Evolutionary conservation across 2,888 invertebrate genomes (phyloP).

Genomic region (Harpagoxenus sublaevis): DNA sequence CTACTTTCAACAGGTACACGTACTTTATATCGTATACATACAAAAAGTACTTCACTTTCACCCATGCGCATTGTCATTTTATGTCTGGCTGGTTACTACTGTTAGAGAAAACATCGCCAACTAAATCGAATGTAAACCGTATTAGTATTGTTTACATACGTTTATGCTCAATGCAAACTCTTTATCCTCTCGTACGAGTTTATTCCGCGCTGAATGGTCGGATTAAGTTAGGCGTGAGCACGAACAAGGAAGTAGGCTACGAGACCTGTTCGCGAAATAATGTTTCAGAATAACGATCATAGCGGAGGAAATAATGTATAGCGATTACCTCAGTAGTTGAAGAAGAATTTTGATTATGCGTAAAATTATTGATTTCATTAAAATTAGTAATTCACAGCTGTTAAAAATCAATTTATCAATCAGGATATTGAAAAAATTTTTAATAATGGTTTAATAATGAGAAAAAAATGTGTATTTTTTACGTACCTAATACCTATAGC

Average conservation of each 20-base stretch:
- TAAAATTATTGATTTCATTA: not conserved
- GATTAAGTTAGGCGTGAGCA: not conserved
- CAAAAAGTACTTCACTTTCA: conserved; percentile 35
- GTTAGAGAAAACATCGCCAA: not conserved
- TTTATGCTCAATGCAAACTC: not conserved
- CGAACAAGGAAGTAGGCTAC: conserved; percentile 9
- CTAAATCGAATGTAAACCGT: not conserved
- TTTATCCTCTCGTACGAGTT: not conserved
- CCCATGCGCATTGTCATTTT: conserved; percentile 21
- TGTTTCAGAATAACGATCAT: not conserved
- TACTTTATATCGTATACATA: not conserved
- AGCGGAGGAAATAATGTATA: not conserved
- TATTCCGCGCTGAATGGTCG: conserved; percentile 26
- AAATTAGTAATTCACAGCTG: not conserved
- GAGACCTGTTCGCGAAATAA: not conserved
- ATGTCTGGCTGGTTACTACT: not conserved
- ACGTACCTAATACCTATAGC: not conserved
- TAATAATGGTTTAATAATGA: not conserved
- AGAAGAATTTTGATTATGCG: not conserved
- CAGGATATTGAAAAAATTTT: not conserved
- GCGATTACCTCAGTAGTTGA: not conserved
- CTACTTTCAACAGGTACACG: not conserved
- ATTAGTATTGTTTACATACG: conserved; percentile 7
- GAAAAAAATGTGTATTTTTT: not conserved
- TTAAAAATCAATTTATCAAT: not conserved